Evolutionary conservation across 2,113 vertebrate genomes (phyloP).

Genomic region (Steatornis caripensis): DNA sequence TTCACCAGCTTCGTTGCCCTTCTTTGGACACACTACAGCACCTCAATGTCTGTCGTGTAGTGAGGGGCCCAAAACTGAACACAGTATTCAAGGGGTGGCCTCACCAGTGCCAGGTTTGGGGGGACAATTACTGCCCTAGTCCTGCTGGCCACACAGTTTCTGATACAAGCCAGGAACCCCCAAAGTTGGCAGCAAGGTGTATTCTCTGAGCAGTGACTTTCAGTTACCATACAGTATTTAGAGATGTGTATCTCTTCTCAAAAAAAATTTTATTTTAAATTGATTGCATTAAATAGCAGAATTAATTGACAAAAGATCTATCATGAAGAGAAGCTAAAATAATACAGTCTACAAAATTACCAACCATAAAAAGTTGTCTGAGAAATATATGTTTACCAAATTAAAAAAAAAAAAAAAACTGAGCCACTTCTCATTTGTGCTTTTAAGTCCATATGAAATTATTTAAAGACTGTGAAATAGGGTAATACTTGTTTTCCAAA

Average conservation of each 20-base stretch:
- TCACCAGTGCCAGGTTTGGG: background rate
- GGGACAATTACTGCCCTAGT: fast-evolving
- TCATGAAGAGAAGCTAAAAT: background rate
- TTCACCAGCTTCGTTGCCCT: fast-evolving
- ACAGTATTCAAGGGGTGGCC: fast-evolving
- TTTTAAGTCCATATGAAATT: background rate
- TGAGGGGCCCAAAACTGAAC: background rate
- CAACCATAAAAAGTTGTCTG: background rate
- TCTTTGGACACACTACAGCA: background rate
- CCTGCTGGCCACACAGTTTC: background rate
- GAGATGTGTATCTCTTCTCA: background rate
- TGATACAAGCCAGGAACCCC: background rate
- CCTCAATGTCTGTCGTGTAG: background rate
- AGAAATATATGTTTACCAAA: background rate
- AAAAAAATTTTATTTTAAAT: background rate
- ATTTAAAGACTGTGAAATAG: background rate
- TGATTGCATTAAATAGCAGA: background rate
- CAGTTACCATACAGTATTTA: background rate
- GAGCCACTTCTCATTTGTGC: background rate
- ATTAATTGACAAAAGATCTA: background rate
- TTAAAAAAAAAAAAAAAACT: background rate
- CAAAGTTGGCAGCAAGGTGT: background rate
- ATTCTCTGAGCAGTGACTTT: background rate
- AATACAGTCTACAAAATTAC: background rate
- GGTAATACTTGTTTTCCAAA: background rate